Conservation (phyloP, 1,140 invertebrate genomes). For the Spodoptera litura region DNA sequence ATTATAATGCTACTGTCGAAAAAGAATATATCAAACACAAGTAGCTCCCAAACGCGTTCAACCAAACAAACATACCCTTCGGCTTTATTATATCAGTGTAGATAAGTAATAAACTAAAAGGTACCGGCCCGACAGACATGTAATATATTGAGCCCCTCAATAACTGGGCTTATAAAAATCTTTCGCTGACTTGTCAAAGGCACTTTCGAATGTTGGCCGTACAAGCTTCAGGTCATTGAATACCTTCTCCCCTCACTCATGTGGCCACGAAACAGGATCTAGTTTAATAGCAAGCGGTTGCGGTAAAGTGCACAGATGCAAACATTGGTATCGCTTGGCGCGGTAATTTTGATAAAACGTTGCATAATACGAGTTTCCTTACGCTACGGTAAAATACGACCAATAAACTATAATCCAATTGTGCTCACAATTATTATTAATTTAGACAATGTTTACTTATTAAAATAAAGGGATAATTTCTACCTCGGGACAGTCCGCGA, state of each 20-base stretch:
- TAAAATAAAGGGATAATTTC: not conserved
- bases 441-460: constrained; percentile 1
- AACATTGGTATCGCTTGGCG: constrained; percentile 50
- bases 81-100: not conserved
- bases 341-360: constrained; percentile 64
- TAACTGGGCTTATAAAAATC: constrained; percentile 32
- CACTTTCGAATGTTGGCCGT: constrained; percentile 17
- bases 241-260: not conserved
- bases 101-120: constrained; percentile 3
- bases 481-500: too few relatives aligned
- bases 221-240: not conserved
- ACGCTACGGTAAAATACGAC: constrained; percentile 48
- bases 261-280: constrained; percentile 8
- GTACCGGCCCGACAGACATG: not conserved
- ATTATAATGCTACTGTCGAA: too few relatives aligned
- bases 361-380: constrained; percentile 59
- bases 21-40: too few relatives aligned
- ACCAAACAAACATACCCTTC: too few relatives aligned
- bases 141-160: constrained; percentile 19
- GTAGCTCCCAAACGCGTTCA: too few relatives aligned
- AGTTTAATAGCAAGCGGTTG: constrained; percentile 37
- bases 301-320: constrained; percentile 57
- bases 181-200: constrained; percentile 33
- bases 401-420: constrained; percentile 27
- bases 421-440: not conserved